Evolutionary conservation across 2,797 vertebrate species (phyloP), one percentile per base, ranked within the genome.

Genomic region (Oryzias sinensis): DNA sequence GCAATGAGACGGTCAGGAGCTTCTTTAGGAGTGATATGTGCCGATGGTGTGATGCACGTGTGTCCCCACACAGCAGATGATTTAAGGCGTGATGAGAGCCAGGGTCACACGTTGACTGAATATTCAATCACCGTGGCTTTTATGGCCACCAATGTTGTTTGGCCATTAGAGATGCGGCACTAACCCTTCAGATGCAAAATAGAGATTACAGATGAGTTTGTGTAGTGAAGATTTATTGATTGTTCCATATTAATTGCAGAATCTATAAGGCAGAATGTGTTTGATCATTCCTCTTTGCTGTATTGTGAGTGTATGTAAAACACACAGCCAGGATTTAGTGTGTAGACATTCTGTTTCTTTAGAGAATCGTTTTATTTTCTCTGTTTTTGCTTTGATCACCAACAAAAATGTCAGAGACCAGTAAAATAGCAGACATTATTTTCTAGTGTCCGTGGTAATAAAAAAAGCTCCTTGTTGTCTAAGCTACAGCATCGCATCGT

Each of bases 21-120:
- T 62, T 80, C 53, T 62, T 59, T 48, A 59, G 56, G 8, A 55
- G 18, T 18, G 68, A 72, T 71, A 65, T 79, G 75, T 80, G 77
- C 66, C 69, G 77, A 75, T 60, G 64, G 57, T 72, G 67, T 59
- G 54, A 56, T 24, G 8, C 45, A 20, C 40, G 57, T 68, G 74
- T 64, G 53, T 68, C 59, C 63, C 14, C 2, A 1, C 43, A 13
- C 48, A 18, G 25, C 70, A 74, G 82, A 82, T 75, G 27, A 62
- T 67, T 76, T 70, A 72, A 70, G 74, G 81, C 70, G 42, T 27
- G 70, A 29, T 57, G 50, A 69, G 48, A 74, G 49, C 48, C 71
- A 70, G 37, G 59, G 65, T 65, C 64, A 59, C 62, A 66, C 60
- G 50, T 64, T 70, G 62, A 62, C 54, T 63, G 24, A 53, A 53